These are phyloP conservation scores for Synanthedon formicaeformis DNA, from an alignment of 2,888 invertebrate genomes.

Conservation along the genomic window DNA sequence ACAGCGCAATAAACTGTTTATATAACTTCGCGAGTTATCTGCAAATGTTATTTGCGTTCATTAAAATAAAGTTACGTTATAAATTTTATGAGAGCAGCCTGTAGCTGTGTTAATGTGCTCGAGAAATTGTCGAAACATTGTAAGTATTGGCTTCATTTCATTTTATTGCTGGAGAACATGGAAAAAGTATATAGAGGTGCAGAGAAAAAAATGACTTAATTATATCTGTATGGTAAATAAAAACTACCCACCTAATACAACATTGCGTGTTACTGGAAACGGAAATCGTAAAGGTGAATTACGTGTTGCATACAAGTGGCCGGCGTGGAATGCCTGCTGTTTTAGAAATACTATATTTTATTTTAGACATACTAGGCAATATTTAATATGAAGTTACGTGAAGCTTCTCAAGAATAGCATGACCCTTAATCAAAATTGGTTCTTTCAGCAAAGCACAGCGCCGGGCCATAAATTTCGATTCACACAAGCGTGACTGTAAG, in stretches of 20 bases:
- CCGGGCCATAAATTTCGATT: too few species aligned
- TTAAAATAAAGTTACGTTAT: slow-evolving; percentile 57
- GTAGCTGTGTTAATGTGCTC: slow-evolving; percentile 37
- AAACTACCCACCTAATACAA: not conserved
- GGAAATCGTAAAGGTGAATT: slow-evolving; percentile 4
- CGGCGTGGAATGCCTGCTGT: not conserved
- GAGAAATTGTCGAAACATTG: slow-evolving; percentile 43
- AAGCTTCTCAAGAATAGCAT: too few species aligned
- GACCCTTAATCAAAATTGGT: too few species aligned
- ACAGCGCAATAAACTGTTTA: slow-evolving; percentile 54
- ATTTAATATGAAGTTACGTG: too few species aligned
- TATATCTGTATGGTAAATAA: not conserved
- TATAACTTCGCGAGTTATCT: slow-evolving; percentile 56
- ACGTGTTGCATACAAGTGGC: slow-evolving; percentile 3
- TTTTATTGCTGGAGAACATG: not conserved
- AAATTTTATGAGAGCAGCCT: slow-evolving; percentile 49
- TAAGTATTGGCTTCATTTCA: not conserved
- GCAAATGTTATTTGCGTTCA: slow-evolving; percentile 58
- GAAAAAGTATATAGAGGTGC: not conserved
- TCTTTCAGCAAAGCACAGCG: too few species aligned
- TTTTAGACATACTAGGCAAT: too few species aligned
- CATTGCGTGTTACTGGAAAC: slow-evolving; percentile 3
- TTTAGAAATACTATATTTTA: not conserved
- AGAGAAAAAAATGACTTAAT: not conserved
- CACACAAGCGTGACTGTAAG: too few species aligned